Evolutionary conservation across 2,113 vertebrate species (phyloP), one percentile per base, ranked within the genome.

Genomic region (Todiramphus saurophagus): DNA sequence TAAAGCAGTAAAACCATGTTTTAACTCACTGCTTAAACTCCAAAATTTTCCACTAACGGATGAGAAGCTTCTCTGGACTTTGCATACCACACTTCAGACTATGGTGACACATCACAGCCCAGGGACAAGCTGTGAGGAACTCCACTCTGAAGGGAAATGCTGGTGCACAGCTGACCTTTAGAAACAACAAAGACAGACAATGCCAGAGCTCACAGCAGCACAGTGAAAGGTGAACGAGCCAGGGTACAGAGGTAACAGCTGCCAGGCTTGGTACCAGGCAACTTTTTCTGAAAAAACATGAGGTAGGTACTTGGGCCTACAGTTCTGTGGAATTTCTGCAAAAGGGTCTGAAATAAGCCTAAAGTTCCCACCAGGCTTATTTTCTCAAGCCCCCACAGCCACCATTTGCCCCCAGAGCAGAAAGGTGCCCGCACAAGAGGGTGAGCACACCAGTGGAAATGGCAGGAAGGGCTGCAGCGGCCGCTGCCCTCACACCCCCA

Each of bases 331-430:
- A 18, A 76, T 30, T 78, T 39, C 27, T 1, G 1, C 62, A 48
- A 23, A 50, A 19, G 4, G 12, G 11, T 13, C 33, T 43, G 27
- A 30, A 53, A 19, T 1, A 13, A 0, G 24, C 28, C 46, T 33
- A 18, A 1, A 2, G 0, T n/a, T 62, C 41, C 75, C 3, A 2
- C 2, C 59, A 21, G 27, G 17, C 73, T 75, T 39, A 53, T 10
- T 33, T 16, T 21, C 31, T 14, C 46, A 4, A 10, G 27, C 6
- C 3, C 28, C 21, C 41, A 10, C 41, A 25, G 64, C 35, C 1
- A 3, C 10, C 68, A 2, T 0, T 41, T 0, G 3, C 0, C 18
- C 41, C 31, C 23, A 2, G 16, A 5, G 43, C 44, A 15, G 67
- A n/a, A 66, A 13, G 28, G 28, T 19, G 27, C 31, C 13, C 3